Conservation (phyloP, 2,797 vertebrate species). For the Gambusia yucatana region DNA sequence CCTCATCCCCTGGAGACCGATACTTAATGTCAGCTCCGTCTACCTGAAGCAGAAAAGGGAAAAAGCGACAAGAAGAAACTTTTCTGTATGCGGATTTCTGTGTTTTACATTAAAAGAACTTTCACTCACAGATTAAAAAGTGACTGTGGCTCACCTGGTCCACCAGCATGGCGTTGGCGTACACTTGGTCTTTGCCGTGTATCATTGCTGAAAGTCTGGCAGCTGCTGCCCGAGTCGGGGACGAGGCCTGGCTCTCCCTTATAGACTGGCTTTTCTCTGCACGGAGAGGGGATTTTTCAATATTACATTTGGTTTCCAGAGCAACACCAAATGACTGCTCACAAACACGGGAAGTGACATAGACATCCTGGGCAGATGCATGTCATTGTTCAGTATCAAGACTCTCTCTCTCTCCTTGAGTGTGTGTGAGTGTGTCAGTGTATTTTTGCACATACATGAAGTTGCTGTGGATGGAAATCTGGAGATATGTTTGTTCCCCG, state of each 20-base stretch:
- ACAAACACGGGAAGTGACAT: slow-evolving; percentile 81
- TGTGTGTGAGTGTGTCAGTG: slow-evolving; percentile 24
- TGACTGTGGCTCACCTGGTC: slow-evolving; percentile 65
- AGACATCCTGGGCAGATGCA: slow-evolving; percentile 72
- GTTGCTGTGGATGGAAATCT: slow-evolving; percentile 48
- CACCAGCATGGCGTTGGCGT: slow-evolving; percentile 76
- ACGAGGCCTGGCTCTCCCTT: slow-evolving; percentile 78
- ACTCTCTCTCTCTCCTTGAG: slow-evolving; percentile 26
- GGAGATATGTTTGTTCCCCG: slow-evolving; percentile 54
- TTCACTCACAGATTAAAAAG: neutral
- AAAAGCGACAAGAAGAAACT: slow-evolving; percentile 6
- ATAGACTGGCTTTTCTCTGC: slow-evolving; percentile 85
- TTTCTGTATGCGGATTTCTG: neutral
- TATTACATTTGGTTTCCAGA: slow-evolving; percentile 74
- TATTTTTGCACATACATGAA: slow-evolving; percentile 40
- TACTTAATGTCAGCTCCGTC: slow-evolving; percentile 79
- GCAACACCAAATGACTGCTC: slow-evolving; percentile 70
- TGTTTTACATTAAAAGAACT: neutral
- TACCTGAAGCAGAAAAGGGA: slow-evolving; percentile 74
- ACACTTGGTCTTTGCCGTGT: slow-evolving; percentile 83
- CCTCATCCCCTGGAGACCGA: slow-evolving; percentile 67
- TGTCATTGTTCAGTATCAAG: slow-evolving; percentile 67
- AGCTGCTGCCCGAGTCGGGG: slow-evolving; percentile 78
- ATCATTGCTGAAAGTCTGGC: slow-evolving; percentile 83
- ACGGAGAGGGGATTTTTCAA: slow-evolving; percentile 54